These are phyloP conservation scores for Solenodon paradoxus DNA, from an alignment of 2,113 vertebrate species.

Conservation along the genomic window DNA sequence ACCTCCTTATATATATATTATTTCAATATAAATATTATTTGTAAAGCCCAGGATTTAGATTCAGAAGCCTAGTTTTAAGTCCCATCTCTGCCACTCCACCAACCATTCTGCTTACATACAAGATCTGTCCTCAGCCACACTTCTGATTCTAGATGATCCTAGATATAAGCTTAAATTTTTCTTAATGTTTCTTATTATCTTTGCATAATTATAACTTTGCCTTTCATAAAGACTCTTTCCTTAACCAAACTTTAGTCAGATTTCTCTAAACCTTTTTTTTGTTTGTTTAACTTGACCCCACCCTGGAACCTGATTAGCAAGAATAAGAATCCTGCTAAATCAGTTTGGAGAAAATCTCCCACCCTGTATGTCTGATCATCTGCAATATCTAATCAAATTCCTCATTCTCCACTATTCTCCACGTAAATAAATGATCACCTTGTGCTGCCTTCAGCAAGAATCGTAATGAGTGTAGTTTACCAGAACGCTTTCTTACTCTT, in stretches of 20 bases:
- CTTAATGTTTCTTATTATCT: not conserved
- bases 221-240: not conserved
- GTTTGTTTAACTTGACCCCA: not conserved
- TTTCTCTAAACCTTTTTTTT: not conserved
- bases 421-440: not conserved
- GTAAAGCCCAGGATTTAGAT: not conserved
- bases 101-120: fast-evolving
- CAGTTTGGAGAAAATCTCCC: not conserved
- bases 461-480: not conserved
- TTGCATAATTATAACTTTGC: not conserved
- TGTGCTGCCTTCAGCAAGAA: not conserved
- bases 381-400: not conserved
- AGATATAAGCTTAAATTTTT: not conserved
- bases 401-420: not conserved
- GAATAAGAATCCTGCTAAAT: not conserved
- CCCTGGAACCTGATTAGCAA: not conserved
- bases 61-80: not conserved
- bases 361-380: not conserved
- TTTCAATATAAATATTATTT: not conserved
- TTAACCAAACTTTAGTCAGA: not conserved
- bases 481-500: not conserved
- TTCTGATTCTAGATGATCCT: not conserved
- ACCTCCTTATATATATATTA: not conserved
- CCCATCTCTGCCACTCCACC: not conserved
- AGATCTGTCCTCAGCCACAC: not conserved